Evolutionary conservation across 1,140 invertebrate species (phyloP).

Genomic region (Thalassaphorura encarpata): DNA sequence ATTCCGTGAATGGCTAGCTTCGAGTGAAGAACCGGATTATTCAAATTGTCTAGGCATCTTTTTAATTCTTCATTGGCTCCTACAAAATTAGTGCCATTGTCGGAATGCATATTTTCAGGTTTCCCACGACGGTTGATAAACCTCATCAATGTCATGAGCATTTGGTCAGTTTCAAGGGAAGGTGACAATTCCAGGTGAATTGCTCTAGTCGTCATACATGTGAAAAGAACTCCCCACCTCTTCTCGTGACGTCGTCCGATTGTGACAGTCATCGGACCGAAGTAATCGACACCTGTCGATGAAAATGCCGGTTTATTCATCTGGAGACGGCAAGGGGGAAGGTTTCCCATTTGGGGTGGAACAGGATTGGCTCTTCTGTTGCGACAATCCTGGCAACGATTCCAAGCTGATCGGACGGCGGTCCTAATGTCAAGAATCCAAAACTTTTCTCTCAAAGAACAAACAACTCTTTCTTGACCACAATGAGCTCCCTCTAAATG

Average conservation of each 20-base stretch:
- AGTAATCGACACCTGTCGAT: conserved; percentile 31
- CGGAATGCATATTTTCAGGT: no score
- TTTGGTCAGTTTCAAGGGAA: conserved; percentile 29
- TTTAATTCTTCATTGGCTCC: conserved; percentile 32
- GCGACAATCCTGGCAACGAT: conserved; percentile 10
- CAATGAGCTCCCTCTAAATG: conserved; percentile 8
- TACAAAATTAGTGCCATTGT: conserved; percentile 40
- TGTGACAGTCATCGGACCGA: conserved; percentile 29
- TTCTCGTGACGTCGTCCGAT: conserved; percentile 24
- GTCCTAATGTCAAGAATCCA: conserved; percentile 11
- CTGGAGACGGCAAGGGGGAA: conserved; percentile 21
- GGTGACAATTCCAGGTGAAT: conserved; percentile 33
- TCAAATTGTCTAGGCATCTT: background rate
- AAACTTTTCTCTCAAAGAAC: conserved; percentile 10
- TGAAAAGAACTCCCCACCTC: conserved; percentile 32
- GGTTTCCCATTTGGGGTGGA: conserved; percentile 19
- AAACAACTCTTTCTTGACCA: conserved; percentile 5
- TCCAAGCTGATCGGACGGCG: conserved; percentile 5
- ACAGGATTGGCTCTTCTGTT: background rate
- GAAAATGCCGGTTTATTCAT: conserved; percentile 8
- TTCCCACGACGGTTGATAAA: no score
- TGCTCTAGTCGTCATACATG: conserved; percentile 30
- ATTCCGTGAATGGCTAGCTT: conserved; percentile 34
- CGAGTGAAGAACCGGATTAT: conserved; percentile 24
- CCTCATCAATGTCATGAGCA: conserved; percentile 31